A percentile compares a stretch with the other conserved stretches of the same genome.
Evolutionary conservation across 2,113 vertebrate species (phyloP).

Genomic region (Tetraodon nigroviridis): DNA sequence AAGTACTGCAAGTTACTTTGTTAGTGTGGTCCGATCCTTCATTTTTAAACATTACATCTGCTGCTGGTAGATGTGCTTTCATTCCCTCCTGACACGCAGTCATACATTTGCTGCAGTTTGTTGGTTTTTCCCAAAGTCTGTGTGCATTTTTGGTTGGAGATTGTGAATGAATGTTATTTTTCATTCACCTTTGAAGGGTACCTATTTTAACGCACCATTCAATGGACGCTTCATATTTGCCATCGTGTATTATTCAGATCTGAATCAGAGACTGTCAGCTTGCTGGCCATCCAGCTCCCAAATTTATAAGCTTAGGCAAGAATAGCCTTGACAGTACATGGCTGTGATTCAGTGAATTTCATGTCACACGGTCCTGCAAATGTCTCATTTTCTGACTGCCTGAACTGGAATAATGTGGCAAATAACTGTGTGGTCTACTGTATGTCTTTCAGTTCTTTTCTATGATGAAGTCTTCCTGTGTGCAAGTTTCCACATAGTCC

Average conservation of each 20-base stretch:
- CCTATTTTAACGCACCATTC: constrained; percentile 58
- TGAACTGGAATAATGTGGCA: constrained; percentile 33
- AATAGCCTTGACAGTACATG: constrained; percentile 63
- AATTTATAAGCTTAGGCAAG: constrained; percentile 60
- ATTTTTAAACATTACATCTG: constrained; percentile 5
- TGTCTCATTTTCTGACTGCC: constrained; percentile 26
- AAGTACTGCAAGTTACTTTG: constrained; percentile 32
- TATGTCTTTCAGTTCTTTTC: constrained; percentile 40
- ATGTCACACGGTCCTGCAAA: constrained; percentile 18
- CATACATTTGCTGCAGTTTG: constrained; percentile 7
- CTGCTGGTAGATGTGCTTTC: constrained; percentile 3
- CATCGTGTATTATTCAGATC: constrained; percentile 70
- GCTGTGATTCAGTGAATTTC: constrained; percentile 54
- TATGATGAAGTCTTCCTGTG: constrained; percentile 15
- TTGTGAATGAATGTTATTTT: constrained; percentile 21
- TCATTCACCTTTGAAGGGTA: constrained; percentile 46
- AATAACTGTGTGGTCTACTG: constrained; percentile 31
- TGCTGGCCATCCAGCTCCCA: constrained; percentile 46
- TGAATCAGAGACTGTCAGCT: constrained; percentile 66
- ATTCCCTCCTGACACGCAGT: neutral
- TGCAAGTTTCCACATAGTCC: constrained; percentile 1
- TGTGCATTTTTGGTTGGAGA: neutral
- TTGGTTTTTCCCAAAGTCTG: constrained; percentile 4
- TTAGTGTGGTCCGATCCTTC: constrained; percentile 29
- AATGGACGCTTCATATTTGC: constrained; percentile 55